Percentiles rank a stretch among this genome's conserved stretches.
Conservation (phyloP, 2,797 vertebrate genomes). For the Triplophysa yarkandensis region DNA sequence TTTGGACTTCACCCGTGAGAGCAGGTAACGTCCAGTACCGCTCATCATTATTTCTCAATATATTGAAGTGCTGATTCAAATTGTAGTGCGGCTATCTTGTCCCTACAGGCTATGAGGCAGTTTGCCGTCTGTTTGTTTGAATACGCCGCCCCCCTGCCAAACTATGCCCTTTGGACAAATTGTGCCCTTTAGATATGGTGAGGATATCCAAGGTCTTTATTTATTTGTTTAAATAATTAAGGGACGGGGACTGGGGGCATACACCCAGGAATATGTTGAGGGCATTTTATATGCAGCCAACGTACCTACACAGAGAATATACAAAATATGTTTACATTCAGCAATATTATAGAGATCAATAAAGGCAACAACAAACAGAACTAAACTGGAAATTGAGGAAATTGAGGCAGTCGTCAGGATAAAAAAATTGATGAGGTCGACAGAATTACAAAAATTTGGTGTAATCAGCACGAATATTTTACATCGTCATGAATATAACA, state of each 20-base stretch:
- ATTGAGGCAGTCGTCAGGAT: too few relatives aligned
- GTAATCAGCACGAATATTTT: too few relatives aligned
- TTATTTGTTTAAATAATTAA: constrained; percentile 9
- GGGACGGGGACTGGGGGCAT: background rate
- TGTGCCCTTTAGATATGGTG: constrained; percentile 18
- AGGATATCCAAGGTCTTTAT: constrained; percentile 18
- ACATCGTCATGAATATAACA: too few relatives aligned
- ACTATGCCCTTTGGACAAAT: constrained; percentile 26
- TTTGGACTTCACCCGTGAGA: constrained; percentile 1
- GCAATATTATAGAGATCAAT: background rate
- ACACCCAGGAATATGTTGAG: background rate
- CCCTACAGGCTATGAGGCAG: constrained; percentile 32
- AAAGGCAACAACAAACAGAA: background rate
- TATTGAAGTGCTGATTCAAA: constrained; percentile 25
- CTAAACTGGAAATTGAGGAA: background rate
- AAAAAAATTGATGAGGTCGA: too few relatives aligned
- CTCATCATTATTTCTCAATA: constrained; percentile 28
- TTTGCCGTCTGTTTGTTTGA: constrained; percentile 30
- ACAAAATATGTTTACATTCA: background rate
- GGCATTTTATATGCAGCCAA: background rate
- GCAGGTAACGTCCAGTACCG: constrained; percentile 17
- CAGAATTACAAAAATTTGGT: too few relatives aligned
- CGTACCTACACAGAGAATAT: background rate
- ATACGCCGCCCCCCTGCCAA: constrained; percentile 18
- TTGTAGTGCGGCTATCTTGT: constrained; percentile 4